These are phyloP conservation scores for Clitarchus hookeri DNA, from an alignment of 2,888 invertebrate genomes.

Conservation along the genomic window DNA sequence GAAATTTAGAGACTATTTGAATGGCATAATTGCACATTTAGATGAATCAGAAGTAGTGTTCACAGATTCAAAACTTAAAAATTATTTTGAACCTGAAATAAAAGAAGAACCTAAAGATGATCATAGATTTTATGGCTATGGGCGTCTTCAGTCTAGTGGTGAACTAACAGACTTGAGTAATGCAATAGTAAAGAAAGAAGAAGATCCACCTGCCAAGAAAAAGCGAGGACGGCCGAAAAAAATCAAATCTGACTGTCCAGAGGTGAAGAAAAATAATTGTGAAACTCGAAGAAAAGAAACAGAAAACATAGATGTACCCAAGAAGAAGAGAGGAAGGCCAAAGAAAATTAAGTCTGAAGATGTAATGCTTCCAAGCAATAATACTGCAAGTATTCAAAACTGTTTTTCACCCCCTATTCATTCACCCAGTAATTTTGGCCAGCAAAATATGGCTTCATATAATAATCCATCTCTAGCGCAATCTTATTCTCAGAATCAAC, in stretches of 20 bases:
- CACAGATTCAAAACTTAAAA: conserved; percentile 70
- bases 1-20: conserved; percentile 92
- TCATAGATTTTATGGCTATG: conserved; percentile 45
- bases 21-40: conserved; percentile 81
- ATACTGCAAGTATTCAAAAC: conserved; percentile 55
- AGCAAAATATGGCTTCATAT: conserved; percentile 48
- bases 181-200: conserved; percentile 58
- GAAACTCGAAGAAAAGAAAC: conserved; percentile 46
- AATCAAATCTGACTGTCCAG: conserved; percentile 72
- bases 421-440: conserved; percentile 58
- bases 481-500: conserved; percentile 46
- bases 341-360: conserved; percentile 80
- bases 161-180: conserved; percentile 57
- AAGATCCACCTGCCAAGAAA: conserved; percentile 70
- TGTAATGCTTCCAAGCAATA: conserved; percentile 50
- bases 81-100: conserved; percentile 63
- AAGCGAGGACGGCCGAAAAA: conserved; percentile 90
- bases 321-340: conserved; percentile 86
- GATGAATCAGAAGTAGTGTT: conserved; percentile 89
- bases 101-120: conserved; percentile 52
- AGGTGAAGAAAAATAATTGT: conserved; percentile 52
- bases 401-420: conserved; percentile 60
- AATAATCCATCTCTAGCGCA: conserved; percentile 44
- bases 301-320: conserved; percentile 67
- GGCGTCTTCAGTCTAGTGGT: conserved; percentile 42